These are phyloP conservation scores for Eueides isabella DNA, from an alignment of 1,140 invertebrate genomes.

Conservation along the genomic window DNA sequence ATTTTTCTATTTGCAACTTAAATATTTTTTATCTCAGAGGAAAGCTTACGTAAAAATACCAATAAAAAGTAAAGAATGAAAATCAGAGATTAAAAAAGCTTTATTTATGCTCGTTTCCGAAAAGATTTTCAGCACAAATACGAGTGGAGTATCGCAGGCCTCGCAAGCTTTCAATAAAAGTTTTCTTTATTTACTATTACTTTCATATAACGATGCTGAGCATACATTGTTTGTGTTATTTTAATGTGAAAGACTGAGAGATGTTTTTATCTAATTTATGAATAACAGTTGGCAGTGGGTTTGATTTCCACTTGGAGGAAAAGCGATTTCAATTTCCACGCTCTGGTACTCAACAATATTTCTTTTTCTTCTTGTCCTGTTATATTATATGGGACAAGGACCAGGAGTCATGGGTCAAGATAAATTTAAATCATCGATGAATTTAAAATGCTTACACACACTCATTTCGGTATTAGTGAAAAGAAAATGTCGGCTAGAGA, in stretches of 20 bases:
- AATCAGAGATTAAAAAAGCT: neutral
- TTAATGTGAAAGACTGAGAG: neutral
- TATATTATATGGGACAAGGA: no score
- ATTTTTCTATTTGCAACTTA: no score
- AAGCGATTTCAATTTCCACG: neutral
- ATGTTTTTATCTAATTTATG: no score
- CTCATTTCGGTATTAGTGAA: no score
- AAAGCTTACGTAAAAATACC: no score
- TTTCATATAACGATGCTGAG: neutral
- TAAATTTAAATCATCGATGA: no score
- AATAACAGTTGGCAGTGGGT: neutral
- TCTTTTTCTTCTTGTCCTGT: no score
- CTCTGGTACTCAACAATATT: neutral
- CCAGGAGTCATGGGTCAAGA: no score
- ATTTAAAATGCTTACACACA: no score
- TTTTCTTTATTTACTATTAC: conserved; percentile 12
- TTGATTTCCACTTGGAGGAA: neutral
- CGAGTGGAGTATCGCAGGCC: conserved; percentile 3
- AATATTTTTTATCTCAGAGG: no score
- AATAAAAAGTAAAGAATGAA: no score
- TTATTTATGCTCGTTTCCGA: neutral
- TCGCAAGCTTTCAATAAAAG: neutral
- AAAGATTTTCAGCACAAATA: neutral
- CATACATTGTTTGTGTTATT: neutral
- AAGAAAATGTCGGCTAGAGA: no score